Base-by-base conservation (phyloP, 1,140 invertebrate species). In the Drosophila albomicans region DNA sequence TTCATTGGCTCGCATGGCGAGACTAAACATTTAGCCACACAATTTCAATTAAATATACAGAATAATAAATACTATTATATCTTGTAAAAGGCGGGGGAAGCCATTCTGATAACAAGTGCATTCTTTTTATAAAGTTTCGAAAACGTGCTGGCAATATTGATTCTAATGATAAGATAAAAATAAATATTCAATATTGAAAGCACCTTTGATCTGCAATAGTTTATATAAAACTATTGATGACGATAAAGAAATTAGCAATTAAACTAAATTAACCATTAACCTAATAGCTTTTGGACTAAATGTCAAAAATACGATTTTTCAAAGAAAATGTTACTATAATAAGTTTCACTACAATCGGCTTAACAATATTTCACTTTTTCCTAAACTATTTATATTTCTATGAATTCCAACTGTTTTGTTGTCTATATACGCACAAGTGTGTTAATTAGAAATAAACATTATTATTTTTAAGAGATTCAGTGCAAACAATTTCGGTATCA, bases 1-100 rank as follows among this genome's bases (percentile, higher is more conserved):
- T 73, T 73, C 64, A 73, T 68, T 73, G 64, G 70, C 70, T 54
- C 11, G 51, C 10, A 54, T 10, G 35, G 35, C 11, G 16, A 30
- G 30, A 8, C 35, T 38, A 15, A 41, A 51, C 28, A 51, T 54
- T 32, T 20, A 28, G 32, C n/a, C 16, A 46, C 8, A 16, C 16
- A 32, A 48, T 20, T 35, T 11, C 28, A 13, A 13, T 48, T 28
- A 1, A 45, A 59, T 11, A 10, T 0, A 3, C 8, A 38, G n/a
- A 45, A 45, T 13, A 59, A 25, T 28, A 59, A 28, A 43, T 11
- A 4, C 3, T 25, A 43, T 13, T 43, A 43, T 7, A 54, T 13
- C 3, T 35, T 15, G 2, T 10, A 6, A 30, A 54, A 7, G 1
- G 10, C n/a, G 10, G 1, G n/a, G 49, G 28, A 52, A 52, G 13